Evolutionary conservation across 2,797 vertebrate species (phyloP), one percentile per base, ranked within the genome.

Genomic region (Salarias fasciatus): DNA sequence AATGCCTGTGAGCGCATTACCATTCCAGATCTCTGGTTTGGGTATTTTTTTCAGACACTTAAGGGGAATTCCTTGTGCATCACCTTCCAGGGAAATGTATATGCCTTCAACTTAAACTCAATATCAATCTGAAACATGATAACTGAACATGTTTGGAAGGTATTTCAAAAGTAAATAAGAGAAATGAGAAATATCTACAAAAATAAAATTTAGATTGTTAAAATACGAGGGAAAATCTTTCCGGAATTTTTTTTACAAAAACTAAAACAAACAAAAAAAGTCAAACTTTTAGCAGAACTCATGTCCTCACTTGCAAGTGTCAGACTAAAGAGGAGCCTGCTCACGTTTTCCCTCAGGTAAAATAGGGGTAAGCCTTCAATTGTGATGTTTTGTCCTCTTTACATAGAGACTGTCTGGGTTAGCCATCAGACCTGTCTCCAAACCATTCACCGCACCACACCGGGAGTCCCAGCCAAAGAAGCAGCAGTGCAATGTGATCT

Each of bases 1-100:
- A 45, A 63, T 56, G 47, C 54, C 46, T 72, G 35, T 48, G 71
- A 76, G 51, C 70, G 49, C 15, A 44, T 73, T 83, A 77, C 55
- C 62, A 69, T 77, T 56, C 57, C 47, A 42, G 8, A 50, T 45
- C 57, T 58, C 64, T 62, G 51, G 66, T 58, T 67, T 62, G 48
- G 66, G 65, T 35, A 52, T 72, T 73, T 71, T 61, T 63, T 71
- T 63, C 63, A 44, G 73, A 80, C 66, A 77, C 75, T 80, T 58
- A 13, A 18, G 71, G 77, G 82, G 72, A 83, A 81, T 72, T 84
- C 72, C 65, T 73, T 41, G 35, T 29, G 15, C 31, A 53, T 64
- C 48, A 68, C 12, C 46, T 46, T 36, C 61, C 33, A 58, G 44
- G 54, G 55, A 0, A 31, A 33, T 58, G 61, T 15, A 49, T 61